Base-by-base conservation (phyloP, 2,888 invertebrate genomes). In the Drosophila meridionalis region DNA sequence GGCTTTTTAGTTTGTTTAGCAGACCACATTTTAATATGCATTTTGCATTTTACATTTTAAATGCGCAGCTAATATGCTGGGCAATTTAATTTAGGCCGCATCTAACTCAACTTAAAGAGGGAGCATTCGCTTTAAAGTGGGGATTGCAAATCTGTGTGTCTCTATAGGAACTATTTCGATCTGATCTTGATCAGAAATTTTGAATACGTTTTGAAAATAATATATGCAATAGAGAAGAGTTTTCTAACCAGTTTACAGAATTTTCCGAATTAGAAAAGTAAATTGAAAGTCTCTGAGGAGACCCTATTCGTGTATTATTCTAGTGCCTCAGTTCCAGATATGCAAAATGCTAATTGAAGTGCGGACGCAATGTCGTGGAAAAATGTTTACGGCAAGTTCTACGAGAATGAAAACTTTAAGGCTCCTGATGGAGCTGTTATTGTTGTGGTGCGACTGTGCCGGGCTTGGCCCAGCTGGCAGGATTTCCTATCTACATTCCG, bases 361-460 rank as follows among this genome's bases (percentile, higher is more conserved):
- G 87, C 78, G 74, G 78, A 80, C 76, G 88, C 89, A 89, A 89
- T 88, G 88, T 85, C 77, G 87, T 73, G 89, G 83, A 89, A 89
- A 87, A 89, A 88, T 89, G 87, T 80, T 89, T 78, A 62, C 83
- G 78, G 69, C 81, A 43, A 64, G 58, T 52, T 12, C 34, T 34
- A 69, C 65, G 45, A 64, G 73, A 64, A 70, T 58, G 59, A 75
- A 70, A 82, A 78, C 85, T 82, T 82, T 76, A 82, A 80, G 78
- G 74, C 63, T 72, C 69, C 72, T 63, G 63, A 45, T 74, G 34
- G 55, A 34, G 64, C n/a, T 28, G 62, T 62, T 69, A 50, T 63
- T 68, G 62, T 43, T 42, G 50, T 50, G 32, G n/a, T 14, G 40
- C 14, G 40, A n/a, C 32, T 50, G 20, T 74, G 59, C 63, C 67